A percentile compares a stretch with the other conserved stretches of the same genome.
These are phyloP conservation scores for Leuciscus idus DNA, from an alignment of 2,113 vertebrate species.

Conservation along the genomic window DNA sequence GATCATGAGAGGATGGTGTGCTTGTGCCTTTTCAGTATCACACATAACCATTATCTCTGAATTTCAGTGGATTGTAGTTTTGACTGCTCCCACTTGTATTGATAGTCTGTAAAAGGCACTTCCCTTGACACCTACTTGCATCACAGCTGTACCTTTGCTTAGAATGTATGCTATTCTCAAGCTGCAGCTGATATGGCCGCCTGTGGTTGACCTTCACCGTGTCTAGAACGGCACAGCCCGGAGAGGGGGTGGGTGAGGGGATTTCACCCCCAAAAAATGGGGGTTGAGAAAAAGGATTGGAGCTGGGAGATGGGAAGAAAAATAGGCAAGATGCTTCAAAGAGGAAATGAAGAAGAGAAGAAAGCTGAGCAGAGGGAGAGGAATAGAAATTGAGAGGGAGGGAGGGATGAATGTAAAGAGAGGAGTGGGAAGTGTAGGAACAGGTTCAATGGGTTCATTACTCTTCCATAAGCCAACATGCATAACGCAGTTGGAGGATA, in stretches of 20 bases:
- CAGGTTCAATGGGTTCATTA: constrained; percentile 46
- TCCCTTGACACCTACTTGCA: constrained; percentile 21
- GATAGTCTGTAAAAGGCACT: constrained; percentile 2
- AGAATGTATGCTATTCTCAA: neutral
- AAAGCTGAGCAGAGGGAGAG: constrained; percentile 13
- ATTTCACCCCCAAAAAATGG: neutral
- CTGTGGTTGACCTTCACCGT: constrained; percentile 41
- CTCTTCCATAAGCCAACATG: constrained; percentile 50
- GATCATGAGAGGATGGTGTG: neutral
- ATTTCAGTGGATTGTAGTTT: constrained; percentile 23
- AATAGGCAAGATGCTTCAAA: constrained; percentile 27
- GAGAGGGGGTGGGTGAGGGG: constrained; percentile 1
- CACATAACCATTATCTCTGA: constrained; percentile 26
- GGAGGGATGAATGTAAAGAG: constrained; percentile 30
- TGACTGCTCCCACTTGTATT: constrained; percentile 12
- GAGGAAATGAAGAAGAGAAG: constrained; percentile 30
- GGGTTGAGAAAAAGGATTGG: constrained; percentile 9
- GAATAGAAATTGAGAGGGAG: constrained; percentile 9
- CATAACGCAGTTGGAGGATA: constrained; percentile 5
- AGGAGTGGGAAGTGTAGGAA: constrained; percentile 35
- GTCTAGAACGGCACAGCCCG: constrained; percentile 14
- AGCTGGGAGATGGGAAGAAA: constrained; percentile 20
- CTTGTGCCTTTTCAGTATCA: neutral
- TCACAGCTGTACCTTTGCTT: constrained; percentile 15
- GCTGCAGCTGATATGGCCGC: neutral